A percentile compares a stretch with the other conserved stretches of the same genome.
These are phyloP conservation scores for Melanotaenia boesemani DNA, from an alignment of 2,797 vertebrate species.

Conservation along the genomic window DNA sequence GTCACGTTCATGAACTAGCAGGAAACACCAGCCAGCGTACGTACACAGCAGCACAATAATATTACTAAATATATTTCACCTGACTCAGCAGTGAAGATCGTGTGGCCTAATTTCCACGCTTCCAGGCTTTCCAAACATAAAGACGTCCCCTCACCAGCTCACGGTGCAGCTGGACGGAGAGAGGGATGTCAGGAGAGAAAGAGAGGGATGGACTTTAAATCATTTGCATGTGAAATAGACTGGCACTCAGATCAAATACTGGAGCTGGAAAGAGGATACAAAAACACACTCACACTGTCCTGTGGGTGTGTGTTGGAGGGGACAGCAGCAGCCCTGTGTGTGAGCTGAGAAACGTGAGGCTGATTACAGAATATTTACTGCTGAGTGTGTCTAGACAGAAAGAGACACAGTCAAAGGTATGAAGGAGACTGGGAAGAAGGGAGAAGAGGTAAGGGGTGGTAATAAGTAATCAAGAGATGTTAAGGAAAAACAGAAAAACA, in stretches of 20 bases:
- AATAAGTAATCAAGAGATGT: background rate
- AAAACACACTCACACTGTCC: constrained; percentile 13
- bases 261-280: constrained; percentile 27
- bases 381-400: constrained; percentile 42
- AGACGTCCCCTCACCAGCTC: constrained; percentile 41
- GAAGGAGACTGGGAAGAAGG: background rate
- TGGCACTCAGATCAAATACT: constrained; percentile 69
- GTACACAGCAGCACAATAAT: background rate
- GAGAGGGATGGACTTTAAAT: constrained; percentile 50
- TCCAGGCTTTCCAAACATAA: constrained; percentile 28
- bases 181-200: constrained; percentile 32
- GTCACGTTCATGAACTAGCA: background rate
- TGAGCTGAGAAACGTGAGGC: constrained; percentile 49
- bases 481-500: background rate
- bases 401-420: constrained; percentile 8
- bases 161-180: constrained; percentile 60
- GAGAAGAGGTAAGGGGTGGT: background rate
- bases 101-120: background rate
- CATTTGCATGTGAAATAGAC: constrained; percentile 72
- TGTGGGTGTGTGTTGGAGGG: constrained; percentile 22
- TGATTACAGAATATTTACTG: constrained; percentile 59
- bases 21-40: background rate
- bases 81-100: constrained; percentile 5
- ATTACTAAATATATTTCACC: constrained; percentile 20
- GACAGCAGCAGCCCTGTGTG: constrained; percentile 52